Conservation (phyloP, 2,888 invertebrate genomes). For the Tetranychus piercei region DNA sequence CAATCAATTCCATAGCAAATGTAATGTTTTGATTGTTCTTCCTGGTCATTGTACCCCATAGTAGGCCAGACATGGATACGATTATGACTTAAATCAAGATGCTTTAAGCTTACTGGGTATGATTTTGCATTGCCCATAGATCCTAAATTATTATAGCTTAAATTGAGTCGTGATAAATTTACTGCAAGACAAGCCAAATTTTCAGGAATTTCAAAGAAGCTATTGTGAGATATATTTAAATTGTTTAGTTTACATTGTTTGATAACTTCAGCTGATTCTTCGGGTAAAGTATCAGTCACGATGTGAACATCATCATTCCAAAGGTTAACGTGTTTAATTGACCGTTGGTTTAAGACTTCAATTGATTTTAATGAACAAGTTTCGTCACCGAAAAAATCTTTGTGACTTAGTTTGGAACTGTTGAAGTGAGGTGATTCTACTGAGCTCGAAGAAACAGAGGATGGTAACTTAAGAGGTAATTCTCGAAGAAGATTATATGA, state of each 20-base stretch:
- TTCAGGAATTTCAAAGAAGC: slow-evolving; percentile 65
- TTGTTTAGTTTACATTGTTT: slow-evolving; percentile 48
- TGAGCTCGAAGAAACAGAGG: neutral
- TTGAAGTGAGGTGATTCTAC: neutral
- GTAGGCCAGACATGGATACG: slow-evolving; percentile 59
- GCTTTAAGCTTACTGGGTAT: slow-evolving; percentile 70
- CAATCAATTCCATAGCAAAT: neutral
- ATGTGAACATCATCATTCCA: slow-evolving; percentile 33
- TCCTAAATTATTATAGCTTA: slow-evolving; percentile 56
- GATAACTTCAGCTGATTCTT: slow-evolving; percentile 25
- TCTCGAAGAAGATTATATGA: slow-evolving; percentile 69
- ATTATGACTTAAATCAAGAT: slow-evolving; percentile 80
- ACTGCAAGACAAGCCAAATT: slow-evolving; percentile 78
- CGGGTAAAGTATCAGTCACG: slow-evolving; percentile 27
- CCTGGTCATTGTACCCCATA: neutral
- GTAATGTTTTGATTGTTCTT: neutral
- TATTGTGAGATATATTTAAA: slow-evolving; percentile 74
- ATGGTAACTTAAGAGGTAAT: slow-evolving; percentile 37
- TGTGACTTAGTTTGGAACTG: neutral
- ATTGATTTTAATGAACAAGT: neutral
- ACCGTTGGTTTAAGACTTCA: slow-evolving; percentile 21
- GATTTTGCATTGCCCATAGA: slow-evolving; percentile 67
- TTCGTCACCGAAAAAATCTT: neutral
- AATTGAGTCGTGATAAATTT: slow-evolving; percentile 62
- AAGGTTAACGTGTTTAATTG: slow-evolving; percentile 51